Evolutionary conservation across 2,113 vertebrate species (phyloP).

Genomic region (Alosa alosa): DNA sequence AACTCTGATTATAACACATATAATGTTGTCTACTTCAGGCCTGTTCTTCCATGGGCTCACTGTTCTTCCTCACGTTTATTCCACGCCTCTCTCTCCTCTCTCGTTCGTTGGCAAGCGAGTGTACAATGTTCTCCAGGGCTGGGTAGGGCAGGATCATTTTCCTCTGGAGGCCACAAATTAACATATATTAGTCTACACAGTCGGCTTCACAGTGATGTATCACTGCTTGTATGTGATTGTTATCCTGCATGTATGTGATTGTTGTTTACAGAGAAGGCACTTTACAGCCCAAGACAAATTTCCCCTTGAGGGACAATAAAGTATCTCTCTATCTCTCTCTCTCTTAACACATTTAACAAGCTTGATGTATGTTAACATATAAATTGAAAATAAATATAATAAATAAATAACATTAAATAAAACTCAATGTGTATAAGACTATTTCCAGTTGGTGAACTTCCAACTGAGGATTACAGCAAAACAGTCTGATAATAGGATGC

Average conservation of each 20-base stretch:
- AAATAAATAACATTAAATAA: too few relatives aligned
- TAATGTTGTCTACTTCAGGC: not conserved
- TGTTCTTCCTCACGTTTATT: slow-evolving; percentile 38
- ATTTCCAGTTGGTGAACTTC: too few relatives aligned
- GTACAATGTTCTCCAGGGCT: slow-evolving; percentile 71
- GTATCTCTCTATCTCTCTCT: too few relatives aligned
- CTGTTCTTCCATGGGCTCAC: not conserved
- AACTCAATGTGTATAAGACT: too few relatives aligned
- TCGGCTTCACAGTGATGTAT: not conserved
- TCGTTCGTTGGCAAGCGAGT: slow-evolving; percentile 57
- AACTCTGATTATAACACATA: not conserved
- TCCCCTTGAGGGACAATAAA: too few relatives aligned
- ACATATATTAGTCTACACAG: not conserved
- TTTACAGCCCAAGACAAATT: too few relatives aligned
- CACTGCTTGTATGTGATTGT: not conserved
- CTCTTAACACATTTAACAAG: not conserved
- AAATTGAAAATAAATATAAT: too few relatives aligned
- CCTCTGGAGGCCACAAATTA: slow-evolving; percentile 53
- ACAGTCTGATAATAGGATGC: too few relatives aligned
- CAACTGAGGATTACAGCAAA: too few relatives aligned
- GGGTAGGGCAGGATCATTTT: slow-evolving; percentile 64
- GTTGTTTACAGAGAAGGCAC: too few relatives aligned
- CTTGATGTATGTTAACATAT: too few relatives aligned
- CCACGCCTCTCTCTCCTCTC: slow-evolving; percentile 55
- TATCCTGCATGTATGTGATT: too few relatives aligned